Evolutionary conservation across 2,113 vertebrate species (phyloP).

Genomic region (Trematomus loennbergii): DNA sequence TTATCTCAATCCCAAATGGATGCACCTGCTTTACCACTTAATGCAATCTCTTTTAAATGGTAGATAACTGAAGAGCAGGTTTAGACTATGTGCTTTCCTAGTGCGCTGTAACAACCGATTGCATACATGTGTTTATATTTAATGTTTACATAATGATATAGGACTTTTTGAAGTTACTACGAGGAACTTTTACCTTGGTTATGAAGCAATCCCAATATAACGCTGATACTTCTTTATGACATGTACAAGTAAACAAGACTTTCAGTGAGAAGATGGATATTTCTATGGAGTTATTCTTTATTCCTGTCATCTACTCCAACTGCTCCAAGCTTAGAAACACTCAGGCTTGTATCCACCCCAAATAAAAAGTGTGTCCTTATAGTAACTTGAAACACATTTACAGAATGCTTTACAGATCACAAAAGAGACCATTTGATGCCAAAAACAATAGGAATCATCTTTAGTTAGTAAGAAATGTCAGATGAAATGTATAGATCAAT

Average conservation of each 20-base stretch:
- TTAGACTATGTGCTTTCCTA: not conserved
- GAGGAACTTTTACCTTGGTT: too few species aligned
- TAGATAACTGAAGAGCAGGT: not conserved
- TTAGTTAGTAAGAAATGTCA: not conserved
- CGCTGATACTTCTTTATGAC: too few species aligned
- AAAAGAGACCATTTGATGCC: not conserved
- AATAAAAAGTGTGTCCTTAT: too few species aligned
- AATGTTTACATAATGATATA: not conserved
- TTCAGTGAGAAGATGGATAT: too few species aligned
- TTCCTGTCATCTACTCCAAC: too few species aligned
- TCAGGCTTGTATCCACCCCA: too few species aligned
- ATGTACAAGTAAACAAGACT: too few species aligned
- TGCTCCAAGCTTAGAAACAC: too few species aligned
- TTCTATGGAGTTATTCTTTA: too few species aligned
- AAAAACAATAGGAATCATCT: not conserved
- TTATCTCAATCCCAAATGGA: conserved; percentile 15
- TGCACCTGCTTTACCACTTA: not conserved
- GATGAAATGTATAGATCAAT: not conserved
- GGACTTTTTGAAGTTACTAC: too few species aligned
- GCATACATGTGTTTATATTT: not conserved
- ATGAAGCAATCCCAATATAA: too few species aligned
- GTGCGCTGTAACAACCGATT: not conserved
- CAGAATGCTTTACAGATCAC: not conserved
- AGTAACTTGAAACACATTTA: not conserved
- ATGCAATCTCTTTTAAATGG: conserved; percentile 5